Evolutionary conservation across 2,113 vertebrate genomes (phyloP).

Genomic region (Piaya cayana): DNA sequence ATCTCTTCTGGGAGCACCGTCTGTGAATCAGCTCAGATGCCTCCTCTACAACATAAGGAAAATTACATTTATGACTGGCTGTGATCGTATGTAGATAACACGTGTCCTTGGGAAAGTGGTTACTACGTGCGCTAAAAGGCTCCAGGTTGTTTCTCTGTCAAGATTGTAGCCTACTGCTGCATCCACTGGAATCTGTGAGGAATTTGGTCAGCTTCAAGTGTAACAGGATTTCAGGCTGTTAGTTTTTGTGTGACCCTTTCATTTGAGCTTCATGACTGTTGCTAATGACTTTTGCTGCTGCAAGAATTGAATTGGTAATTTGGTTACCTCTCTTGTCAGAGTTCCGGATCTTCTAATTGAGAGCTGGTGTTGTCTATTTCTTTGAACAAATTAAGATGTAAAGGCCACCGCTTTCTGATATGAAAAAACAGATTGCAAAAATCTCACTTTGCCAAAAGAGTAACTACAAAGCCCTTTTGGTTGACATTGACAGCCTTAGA

Average conservation of each 20-base stretch:
- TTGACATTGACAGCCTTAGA: neutral
- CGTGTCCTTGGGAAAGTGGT: neutral
- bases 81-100: neutral
- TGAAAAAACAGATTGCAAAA: neutral
- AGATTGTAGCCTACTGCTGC: neutral
- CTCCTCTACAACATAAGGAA: neutral
- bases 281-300: neutral
- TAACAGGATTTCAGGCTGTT: neutral
- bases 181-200: neutral
- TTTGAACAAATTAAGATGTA: neutral
- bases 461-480: neutral
- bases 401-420: neutral
- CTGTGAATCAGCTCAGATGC: neutral
- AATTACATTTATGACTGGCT: neutral
- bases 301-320: neutral
- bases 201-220: neutral
- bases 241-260: neutral
- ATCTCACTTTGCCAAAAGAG: neutral
- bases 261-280: neutral
- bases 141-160: neutral
- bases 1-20: neutral
- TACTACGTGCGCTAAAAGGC: neutral
- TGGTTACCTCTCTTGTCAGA: neutral
- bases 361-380: neutral
- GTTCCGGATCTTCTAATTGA: neutral